These are phyloP conservation scores for Andrena marginata DNA, from an alignment of 2,888 invertebrate species.

Conservation along the genomic window DNA sequence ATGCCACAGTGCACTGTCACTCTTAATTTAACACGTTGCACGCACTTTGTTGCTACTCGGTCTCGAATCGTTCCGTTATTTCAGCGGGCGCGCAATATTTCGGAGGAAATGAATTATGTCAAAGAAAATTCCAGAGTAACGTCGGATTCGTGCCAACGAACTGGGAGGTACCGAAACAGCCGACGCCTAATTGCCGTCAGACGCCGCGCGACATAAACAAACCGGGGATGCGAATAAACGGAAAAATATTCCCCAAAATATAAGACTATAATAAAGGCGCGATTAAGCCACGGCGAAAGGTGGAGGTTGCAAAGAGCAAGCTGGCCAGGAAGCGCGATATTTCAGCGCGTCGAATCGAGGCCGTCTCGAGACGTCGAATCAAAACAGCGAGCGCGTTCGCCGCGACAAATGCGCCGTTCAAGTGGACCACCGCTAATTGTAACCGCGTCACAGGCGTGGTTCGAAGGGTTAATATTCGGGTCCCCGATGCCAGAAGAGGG, in stretches of 20 bases:
- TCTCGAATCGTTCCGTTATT: background rate
- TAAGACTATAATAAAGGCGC: background rate
- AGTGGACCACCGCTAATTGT: conserved; percentile 56
- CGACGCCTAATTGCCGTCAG: conserved; percentile 2
- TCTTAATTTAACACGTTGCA: conserved; percentile 12
- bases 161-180: conserved; percentile 8
- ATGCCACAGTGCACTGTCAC: conserved; percentile 15
- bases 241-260: background rate
- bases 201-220: conserved; percentile 4
- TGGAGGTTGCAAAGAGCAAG: background rate
- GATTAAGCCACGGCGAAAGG: background rate
- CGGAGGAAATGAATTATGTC: background rate
- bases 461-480: conserved; percentile 52
- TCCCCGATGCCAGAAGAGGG: conserved; percentile 30
- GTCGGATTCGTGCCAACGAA: conserved; percentile 12
- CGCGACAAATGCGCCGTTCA: conserved; percentile 40
- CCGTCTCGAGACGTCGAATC: conserved; percentile 22
- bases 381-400: conserved; percentile 43
- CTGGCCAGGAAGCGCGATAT: background rate
- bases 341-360: background rate
- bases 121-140: background rate
- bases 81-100: background rate
- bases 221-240: background rate
- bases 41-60: conserved; percentile 12
- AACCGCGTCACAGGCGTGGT: conserved; percentile 44